Base-by-base conservation (phyloP, 1,140 invertebrate species). In the Sinonovacula constricta region DNA sequence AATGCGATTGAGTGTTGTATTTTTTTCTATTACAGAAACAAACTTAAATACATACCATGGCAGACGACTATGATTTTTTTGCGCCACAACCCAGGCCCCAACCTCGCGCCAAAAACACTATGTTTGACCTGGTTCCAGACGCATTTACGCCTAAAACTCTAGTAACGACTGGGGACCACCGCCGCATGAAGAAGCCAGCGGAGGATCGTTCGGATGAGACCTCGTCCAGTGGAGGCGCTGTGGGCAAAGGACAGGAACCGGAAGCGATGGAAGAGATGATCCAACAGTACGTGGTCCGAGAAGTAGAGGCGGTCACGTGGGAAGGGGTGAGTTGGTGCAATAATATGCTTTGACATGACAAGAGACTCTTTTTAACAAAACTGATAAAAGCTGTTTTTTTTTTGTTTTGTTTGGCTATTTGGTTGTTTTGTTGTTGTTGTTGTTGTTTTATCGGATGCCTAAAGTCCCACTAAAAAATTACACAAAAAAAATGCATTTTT, bases 101-200 rank as follows among this genome's bases (percentile, higher is more conserved):
- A 33, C 82, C 85, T 1, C 62, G 85, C 14, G 83, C 83, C 2
- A 85, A 85, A 66, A 84, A 69, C 51, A 81, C 82, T 14, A 81
- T 87, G 74, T 87, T 87, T 63, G 81, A 83, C 31, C 51, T 86
- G 12, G 86, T 87, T 5, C 83, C 83, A 12, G 86, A 86, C 72
- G 83, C 86, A 1, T 85, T 83, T 66, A 69, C 77, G 15, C 78
- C 71, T 26, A 87, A 87, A 45, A 81, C 81, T 18, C 57, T 87
- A 24, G 72, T 76, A 39, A 68, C 85, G 14, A 83, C 81, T 18
- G 84, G 84, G 12, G 85, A 86, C 63, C 81, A 83, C 57, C 65
- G 83, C 24, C 80, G 83, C 45, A 71, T 80, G 3, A 83, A 83
- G 60, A 69, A 79, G 56, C 70, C 67, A 30, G 15, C 66, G 3